Conservation (phyloP, 1,140 invertebrate species). For the Bombus breviceps region DNA sequence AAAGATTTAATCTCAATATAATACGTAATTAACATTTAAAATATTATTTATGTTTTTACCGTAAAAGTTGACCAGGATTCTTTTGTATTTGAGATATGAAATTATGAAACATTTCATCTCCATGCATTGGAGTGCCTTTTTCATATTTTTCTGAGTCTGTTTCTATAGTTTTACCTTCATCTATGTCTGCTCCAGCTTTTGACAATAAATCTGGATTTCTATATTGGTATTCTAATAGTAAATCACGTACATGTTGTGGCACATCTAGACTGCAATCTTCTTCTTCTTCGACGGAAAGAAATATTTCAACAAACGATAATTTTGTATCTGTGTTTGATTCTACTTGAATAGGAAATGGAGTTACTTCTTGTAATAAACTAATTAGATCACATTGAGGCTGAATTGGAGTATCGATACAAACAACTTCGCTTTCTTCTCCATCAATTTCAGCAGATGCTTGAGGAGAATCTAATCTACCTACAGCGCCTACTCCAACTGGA, state of each 20-base stretch:
- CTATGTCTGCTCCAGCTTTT: constrained; percentile 64
- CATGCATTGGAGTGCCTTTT: constrained; percentile 89
- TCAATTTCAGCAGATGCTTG: constrained; percentile 88
- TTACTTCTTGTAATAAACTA: constrained; percentile 84
- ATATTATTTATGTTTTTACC: constrained; percentile 82
- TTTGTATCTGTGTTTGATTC: constrained; percentile 70
- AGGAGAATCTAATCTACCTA: constrained; percentile 83
- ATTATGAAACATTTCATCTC: constrained; percentile 91
- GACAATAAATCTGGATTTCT: constrained; percentile 81
- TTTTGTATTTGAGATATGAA: constrained; percentile 88
- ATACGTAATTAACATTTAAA: not conserved
- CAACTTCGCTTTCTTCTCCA: constrained; percentile 86
- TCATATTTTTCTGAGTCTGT: constrained; percentile 88
- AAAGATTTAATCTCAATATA: constrained; percentile 32
- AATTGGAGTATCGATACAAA: constrained; percentile 87
- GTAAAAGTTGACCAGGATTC: constrained; percentile 92
- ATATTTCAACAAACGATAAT: constrained; percentile 82
- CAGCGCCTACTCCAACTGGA: constrained; percentile 82
- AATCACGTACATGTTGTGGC: constrained; percentile 85
- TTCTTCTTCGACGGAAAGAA: constrained; percentile 85
- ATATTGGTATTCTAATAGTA: constrained; percentile 86
- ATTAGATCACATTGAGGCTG: constrained; percentile 85
- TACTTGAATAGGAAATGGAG: constrained; percentile 81
- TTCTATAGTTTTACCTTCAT: constrained; percentile 71
- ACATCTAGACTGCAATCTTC: constrained; percentile 80